Base-by-base conservation (phyloP, 2,888 invertebrate species). In the Tethea ocularis region DNA sequence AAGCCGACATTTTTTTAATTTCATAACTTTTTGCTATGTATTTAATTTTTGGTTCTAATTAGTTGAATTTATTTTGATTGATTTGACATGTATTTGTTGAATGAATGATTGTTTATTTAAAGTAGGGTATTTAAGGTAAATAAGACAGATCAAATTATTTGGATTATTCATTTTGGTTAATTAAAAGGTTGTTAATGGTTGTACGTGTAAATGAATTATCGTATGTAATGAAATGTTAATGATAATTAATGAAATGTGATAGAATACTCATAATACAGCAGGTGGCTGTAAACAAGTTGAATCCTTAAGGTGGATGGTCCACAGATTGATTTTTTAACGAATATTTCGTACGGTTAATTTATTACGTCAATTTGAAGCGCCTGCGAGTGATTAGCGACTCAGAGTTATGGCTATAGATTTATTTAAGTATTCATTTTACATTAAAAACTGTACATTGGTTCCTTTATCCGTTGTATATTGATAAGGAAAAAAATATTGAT, bases 181-280 rank as follows among this genome's bases (percentile, higher is more conserved):
- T 46, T 2, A 20, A n/a, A 46, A 41, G 8, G 6, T 41, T n/a
- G n/a, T n/a, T 26, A n/a, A 26, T 52, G n/a, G 17, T 26, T 52
- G 24, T 53, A n/a, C 29, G 26, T 26, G 17, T 17, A 13, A 29
- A 52, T 52, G 52, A 17, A 29, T 29, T n/a, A 7, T 53, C 4
- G 20, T 15, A 46, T 46, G 15, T 10, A 20, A 46, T 20, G 20
- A 52, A 24, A 26, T 52, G 24, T 11, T n/a, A 53, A 53, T 53
- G 29, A 53, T 53, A 53, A 29, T 53, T 29, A 29, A 33, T 33
- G 7, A 33, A 53, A 53, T 29, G 17, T 52, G 52, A 52, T 52
- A n/a, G 13, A 52, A 52, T 52, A 53, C 29, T 53, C 53, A 23
- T 29, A 54, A 22, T 22, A 13, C 54, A 54, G 13, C n/a, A 13